These are phyloP conservation scores for Timandra comae DNA, from an alignment of 2,888 invertebrate genomes.

Conservation along the genomic window DNA sequence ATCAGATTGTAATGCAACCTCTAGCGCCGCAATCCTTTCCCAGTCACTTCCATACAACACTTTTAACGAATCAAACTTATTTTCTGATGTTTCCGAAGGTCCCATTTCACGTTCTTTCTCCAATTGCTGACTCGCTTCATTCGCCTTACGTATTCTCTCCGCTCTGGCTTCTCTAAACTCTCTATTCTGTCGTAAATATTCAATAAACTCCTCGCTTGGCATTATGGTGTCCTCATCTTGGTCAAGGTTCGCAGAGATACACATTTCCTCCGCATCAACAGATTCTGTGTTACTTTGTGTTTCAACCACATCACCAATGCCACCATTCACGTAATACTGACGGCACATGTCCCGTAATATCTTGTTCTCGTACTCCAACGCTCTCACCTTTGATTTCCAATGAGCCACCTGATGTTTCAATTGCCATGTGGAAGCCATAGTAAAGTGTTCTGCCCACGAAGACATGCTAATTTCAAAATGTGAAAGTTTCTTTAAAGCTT, in stretches of 20 bases:
- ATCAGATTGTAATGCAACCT: constrained; percentile 81
- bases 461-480: constrained; percentile 46
- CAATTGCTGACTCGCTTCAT: too few relatives aligned
- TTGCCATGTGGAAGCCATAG: constrained; percentile 65
- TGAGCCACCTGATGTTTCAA: constrained; percentile 76
- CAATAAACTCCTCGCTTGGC: constrained; percentile 79
- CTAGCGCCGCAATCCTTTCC: constrained; percentile 82
- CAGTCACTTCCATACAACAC: constrained; percentile 80
- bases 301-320: constrained; percentile 13
- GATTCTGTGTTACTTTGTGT: too few relatives aligned
- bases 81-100: constrained; percentile 32
- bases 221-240: constrained; percentile 27
- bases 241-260: neutral
- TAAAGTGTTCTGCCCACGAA: constrained; percentile 56
- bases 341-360: constrained; percentile 71
- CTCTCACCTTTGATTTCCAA: constrained; percentile 78
- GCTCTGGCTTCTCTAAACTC: constrained; percentile 65
- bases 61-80: constrained; percentile 53
- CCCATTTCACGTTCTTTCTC: too few relatives aligned
- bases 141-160: constrained; percentile 36
- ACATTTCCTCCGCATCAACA: neutral
- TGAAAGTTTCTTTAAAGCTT: constrained; percentile 20
- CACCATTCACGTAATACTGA: constrained; percentile 31
- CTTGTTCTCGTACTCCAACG: constrained; percentile 76
- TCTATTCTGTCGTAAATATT: constrained; percentile 78